A percentile compares a stretch with the other conserved stretches of the same genome.
phyloP scores from a whole-genome alignment of 2,888 invertebrate genomes.

The Harmothoe impar region DNA sequence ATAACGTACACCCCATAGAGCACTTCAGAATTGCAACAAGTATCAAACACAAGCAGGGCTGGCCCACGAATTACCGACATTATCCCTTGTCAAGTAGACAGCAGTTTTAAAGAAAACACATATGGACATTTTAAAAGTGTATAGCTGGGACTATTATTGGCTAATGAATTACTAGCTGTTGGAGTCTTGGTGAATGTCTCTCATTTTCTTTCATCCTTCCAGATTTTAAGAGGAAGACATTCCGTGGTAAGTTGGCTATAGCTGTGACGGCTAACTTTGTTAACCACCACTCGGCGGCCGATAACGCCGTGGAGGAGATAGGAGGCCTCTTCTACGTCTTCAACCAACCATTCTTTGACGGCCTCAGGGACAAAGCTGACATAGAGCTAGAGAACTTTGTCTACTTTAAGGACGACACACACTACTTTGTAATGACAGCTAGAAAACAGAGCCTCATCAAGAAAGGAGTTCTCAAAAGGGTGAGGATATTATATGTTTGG shows the following conservation, averaged over 20 bases:
- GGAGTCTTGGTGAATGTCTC: too few relatives aligned
- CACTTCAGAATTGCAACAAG: too few relatives aligned
- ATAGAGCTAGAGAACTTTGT: slow-evolving; percentile 98
- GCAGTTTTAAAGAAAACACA: too few relatives aligned
- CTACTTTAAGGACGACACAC: slow-evolving; percentile 98
- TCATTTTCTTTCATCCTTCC: background rate
- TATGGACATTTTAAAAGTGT: too few relatives aligned
- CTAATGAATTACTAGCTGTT: too few relatives aligned
- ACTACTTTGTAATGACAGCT: slow-evolving; percentile 99
- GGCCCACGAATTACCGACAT: too few relatives aligned
- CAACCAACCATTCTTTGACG: slow-evolving; percentile 95
- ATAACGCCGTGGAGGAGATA: slow-evolving; percentile 90
- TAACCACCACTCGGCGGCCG: slow-evolving; percentile 94
- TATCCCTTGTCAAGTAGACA: too few relatives aligned
- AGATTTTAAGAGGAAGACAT: slow-evolving; percentile 92
- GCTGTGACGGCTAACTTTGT: slow-evolving; percentile 99
- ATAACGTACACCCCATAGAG: too few relatives aligned
- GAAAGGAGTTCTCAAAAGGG: slow-evolving; percentile 93
- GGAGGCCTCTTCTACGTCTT: slow-evolving; percentile 96
- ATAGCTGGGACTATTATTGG: too few relatives aligned
- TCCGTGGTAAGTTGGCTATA: slow-evolving; percentile 96
- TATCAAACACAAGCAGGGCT: too few relatives aligned
- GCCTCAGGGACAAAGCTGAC: slow-evolving; percentile 91
- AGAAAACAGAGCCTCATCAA: slow-evolving; percentile 94
- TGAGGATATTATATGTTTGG: too few relatives aligned